Base-by-base conservation (phyloP, 2,797 vertebrate species). In the Yasuhikotakia modesta region DNA sequence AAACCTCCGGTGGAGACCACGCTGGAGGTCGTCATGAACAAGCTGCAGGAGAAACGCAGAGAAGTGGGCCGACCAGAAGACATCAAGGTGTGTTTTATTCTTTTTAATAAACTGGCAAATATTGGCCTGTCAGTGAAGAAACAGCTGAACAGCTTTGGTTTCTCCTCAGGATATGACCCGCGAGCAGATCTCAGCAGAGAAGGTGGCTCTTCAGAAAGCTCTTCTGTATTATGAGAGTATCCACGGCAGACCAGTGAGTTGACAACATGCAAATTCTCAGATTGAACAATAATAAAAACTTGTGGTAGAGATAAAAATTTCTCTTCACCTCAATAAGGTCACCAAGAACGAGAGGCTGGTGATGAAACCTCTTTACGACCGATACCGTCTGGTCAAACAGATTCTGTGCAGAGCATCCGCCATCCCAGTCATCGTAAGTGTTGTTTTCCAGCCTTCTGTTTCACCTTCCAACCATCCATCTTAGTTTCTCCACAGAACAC, bases 361-460 rank as follows among this genome's bases (percentile, higher is more conserved):
- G 79, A 98, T 99, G 98, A 99, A 98, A 79, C 96, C 97, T 0
- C 87, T 99, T 22, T 99, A 99, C n/a, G 98, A 99, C 88, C 88
- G 96, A 84, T 99, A 99, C 81, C 95, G 97, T 45, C 90, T 99
- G 84, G 94, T 99, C 87, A 99, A 99, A 86, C 97, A 99, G 93
- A 97, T 99, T 88, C 94, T 99, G 65, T 96, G 94, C 87, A 90
- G 97, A 87, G 96, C 93, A 71, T 97, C 92, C 87, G 91, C 94
- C 85, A 95, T 99, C 84, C 96, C 98, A 0, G 95, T 97, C 88
- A 96, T 98, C 74, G 98, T 99, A 91, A 98, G 98, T 96, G 57
- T 1, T 17, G 13, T 27, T 55, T 30, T 55, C 46, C 39, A 7
- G 30, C 30, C 16, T 21, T 73, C 32, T 10, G 35, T n/a, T 21